A percentile compares a stretch with the other conserved stretches of the same genome.
phyloP scores from a whole-genome alignment of 2,797 vertebrate genomes.

The Serranus cabrilla region DNA sequence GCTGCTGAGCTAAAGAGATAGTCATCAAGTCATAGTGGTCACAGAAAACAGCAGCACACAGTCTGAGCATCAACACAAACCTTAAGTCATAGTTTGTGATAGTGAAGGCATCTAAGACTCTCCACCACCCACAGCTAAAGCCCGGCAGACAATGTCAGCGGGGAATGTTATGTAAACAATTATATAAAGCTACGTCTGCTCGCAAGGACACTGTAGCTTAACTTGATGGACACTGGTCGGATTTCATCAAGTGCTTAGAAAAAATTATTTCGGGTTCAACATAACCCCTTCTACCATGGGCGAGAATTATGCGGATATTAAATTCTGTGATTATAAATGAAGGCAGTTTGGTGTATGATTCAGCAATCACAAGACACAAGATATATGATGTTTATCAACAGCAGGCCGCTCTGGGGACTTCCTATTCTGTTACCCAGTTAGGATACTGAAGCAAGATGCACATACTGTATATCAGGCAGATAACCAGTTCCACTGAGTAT shows the following conservation, averaged over 20 bases:
- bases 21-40: conserved; percentile 54
- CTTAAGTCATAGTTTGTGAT: conserved; percentile 57
- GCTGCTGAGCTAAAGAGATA: conserved; percentile 46
- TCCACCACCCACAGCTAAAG: conserved; percentile 62
- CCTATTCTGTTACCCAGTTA: conserved; percentile 5
- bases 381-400: conserved; percentile 11
- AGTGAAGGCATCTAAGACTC: conserved; percentile 49
- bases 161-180: conserved; percentile 79
- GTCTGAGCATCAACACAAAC: conserved; percentile 63
- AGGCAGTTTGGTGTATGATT: conserved; percentile 22
- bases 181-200: conserved; percentile 67
- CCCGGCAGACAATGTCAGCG: conserved; percentile 51
- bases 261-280: background rate
- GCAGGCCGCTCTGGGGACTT: conserved; percentile 13
- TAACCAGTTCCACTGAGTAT: background rate
- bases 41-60: conserved; percentile 56
- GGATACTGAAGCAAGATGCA: background rate
- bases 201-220: conserved; percentile 47
- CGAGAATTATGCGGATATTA: background rate
- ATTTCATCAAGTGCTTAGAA: conserved; percentile 18
- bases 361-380: background rate
- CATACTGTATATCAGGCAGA: conserved; percentile 6
- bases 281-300: background rate
- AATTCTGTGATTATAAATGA: background rate
- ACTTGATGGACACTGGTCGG: conserved; percentile 31